Base-by-base conservation (phyloP, 2,113 vertebrate species). In the Amphiprion percula region DNA sequence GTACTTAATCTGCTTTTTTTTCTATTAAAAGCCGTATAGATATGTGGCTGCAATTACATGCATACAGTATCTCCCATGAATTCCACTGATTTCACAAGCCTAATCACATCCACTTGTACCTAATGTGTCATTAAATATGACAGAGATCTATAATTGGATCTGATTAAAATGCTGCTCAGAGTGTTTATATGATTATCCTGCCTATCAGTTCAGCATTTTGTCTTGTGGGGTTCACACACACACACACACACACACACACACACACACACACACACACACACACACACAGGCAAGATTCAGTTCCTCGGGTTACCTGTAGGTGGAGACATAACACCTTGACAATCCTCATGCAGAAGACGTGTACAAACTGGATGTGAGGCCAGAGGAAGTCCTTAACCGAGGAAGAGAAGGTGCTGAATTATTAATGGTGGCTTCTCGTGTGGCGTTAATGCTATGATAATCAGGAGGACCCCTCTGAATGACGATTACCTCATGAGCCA, bases 251-350 rank as follows among this genome's bases (percentile, higher is more conserved):
- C 55, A n/a, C 39, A 30, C 55, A 17, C 39, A 33, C 26, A 47
- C 37, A 46, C 21, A 17, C 9, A 21, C 49, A 17, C 46, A 47
- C 33, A 37, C 55, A 47, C 55, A n/a, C 39, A 33, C 21, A 44
- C 21, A 17, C 24, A 44, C 44, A 46, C 19, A 17, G 5, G 19
- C 49, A 1, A 2, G 16, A 16, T 14, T 47, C 74, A 85, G 80
- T 95, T 88, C 90, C 79, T 58, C 1, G 0, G 65, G 79, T 65
- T 68, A 83, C 85, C 94, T 94, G 79, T 89, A 93, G 94, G 91
- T 89, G 94, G 94, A 91, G 93, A 92, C 92, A 94, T 87, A 74
- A 90, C 85, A 91, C 94, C 88, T 93, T 73, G 33, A 77, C 90
- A 88, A n/a, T 66, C 47, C 4, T 56, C 69, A 30, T 19, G 39